Conservation (phyloP, 2,797 vertebrate genomes). For the Cynodonichthys magdalenae region DNA sequence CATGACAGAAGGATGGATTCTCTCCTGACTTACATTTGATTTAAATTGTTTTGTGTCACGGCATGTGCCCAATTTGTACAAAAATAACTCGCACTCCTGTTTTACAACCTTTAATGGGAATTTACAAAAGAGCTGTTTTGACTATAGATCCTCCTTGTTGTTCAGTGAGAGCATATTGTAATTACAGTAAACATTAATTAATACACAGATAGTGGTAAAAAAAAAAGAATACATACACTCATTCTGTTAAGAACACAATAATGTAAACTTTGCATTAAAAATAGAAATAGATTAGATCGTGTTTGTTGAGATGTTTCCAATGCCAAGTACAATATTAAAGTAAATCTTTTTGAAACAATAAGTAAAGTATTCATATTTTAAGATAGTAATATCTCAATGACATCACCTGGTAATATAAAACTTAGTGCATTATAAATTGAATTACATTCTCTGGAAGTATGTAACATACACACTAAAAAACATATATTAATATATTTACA, state of each 20-base stretch:
- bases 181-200: neutral
- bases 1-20: conserved; percentile 41
- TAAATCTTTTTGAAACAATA: no score
- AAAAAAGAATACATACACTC: neutral
- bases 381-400: no score
- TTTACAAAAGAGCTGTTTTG: no score
- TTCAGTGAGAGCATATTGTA: neutral
- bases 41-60: conserved; percentile 3
- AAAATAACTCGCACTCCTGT: neutral
- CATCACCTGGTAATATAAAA: no score
- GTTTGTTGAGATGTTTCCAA: neutral
- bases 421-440: no score
- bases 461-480: no score
- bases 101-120: neutral
- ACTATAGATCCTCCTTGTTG: neutral
- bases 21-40: conserved; percentile 29
- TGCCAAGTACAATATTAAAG: no score
- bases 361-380: no score
- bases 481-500: no score
- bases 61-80: neutral
- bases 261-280: neutral
- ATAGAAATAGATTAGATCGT: no score
- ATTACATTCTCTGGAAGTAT: no score
- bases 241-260: neutral
- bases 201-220: neutral